phyloP scores from a whole-genome alignment of 2,888 invertebrate species.

The Patella caerulea region DNA sequence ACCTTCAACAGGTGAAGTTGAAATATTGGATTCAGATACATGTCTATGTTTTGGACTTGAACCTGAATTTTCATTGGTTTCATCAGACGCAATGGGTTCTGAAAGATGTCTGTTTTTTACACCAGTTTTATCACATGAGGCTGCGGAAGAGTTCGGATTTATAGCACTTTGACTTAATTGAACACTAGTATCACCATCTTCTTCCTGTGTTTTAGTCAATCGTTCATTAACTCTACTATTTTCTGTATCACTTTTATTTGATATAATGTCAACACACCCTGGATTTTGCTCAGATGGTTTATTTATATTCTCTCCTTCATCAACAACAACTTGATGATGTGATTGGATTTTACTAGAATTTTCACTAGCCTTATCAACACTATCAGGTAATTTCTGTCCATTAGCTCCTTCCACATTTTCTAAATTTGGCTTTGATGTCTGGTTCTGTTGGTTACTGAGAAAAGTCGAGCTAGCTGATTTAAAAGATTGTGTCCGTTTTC shows the following conservation, averaged over 20 bases:
- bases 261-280: background rate
- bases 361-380: background rate
- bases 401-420: background rate
- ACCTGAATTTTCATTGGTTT: background rate
- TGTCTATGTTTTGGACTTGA: conserved; percentile 5
- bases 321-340: background rate
- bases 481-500: conserved; percentile 58
- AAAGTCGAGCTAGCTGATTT: conserved; percentile 32
- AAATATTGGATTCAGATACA: background rate
- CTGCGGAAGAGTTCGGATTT: background rate
- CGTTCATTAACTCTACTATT: background rate
- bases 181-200: background rate
- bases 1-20: background rate
- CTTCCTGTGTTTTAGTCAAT: background rate
- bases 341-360: background rate
- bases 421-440: background rate
- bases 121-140: conserved; percentile 3
- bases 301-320: background rate
- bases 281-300: background rate
- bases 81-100: background rate
- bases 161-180: background rate
- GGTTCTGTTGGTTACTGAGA: background rate
- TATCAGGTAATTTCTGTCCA: background rate
- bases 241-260: background rate
- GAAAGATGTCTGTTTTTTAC: conserved; percentile 2